phyloP scores from a whole-genome alignment of 2,888 invertebrate genomes.

The Drosophila nr. perissopoda region DNA sequence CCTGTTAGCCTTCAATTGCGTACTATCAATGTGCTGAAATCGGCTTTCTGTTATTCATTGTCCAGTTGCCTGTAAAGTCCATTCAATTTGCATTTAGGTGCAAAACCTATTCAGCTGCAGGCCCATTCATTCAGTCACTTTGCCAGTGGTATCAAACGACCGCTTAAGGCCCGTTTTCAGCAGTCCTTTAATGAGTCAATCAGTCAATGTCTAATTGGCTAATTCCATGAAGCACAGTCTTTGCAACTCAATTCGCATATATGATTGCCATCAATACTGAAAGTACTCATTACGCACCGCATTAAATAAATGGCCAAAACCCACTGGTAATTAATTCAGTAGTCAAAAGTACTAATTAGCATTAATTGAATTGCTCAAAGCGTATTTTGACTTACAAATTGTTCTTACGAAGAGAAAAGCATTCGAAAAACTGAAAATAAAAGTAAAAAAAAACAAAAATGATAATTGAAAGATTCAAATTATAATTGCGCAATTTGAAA shows the following conservation, averaged over 20 bases:
- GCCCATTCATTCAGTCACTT: background rate
- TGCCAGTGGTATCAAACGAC: background rate
- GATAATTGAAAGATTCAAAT: background rate
- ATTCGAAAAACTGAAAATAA: background rate
- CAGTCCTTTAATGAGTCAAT: background rate
- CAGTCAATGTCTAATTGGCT: constrained; percentile 4
- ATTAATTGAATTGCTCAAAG: background rate
- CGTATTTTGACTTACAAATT: background rate
- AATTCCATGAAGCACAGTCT: constrained; percentile 3
- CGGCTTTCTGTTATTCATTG: constrained; percentile 10
- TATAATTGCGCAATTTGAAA: background rate
- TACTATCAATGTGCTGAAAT: constrained; percentile 25
- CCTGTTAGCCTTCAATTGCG: constrained; percentile 24
- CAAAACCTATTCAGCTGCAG: constrained; percentile 12
- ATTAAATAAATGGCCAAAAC: background rate
- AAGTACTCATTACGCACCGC: background rate
- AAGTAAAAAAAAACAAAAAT: background rate
- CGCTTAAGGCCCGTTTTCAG: background rate
- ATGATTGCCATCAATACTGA: background rate
- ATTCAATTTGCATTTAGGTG: background rate
- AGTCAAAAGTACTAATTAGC: background rate
- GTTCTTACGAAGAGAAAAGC: background rate
- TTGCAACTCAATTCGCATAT: background rate
- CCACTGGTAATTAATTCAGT: background rate
- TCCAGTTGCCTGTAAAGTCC: constrained; percentile 19